phyloP scores from a whole-genome alignment of 2,888 invertebrate species.

The Cephonodes hylas region DNA sequence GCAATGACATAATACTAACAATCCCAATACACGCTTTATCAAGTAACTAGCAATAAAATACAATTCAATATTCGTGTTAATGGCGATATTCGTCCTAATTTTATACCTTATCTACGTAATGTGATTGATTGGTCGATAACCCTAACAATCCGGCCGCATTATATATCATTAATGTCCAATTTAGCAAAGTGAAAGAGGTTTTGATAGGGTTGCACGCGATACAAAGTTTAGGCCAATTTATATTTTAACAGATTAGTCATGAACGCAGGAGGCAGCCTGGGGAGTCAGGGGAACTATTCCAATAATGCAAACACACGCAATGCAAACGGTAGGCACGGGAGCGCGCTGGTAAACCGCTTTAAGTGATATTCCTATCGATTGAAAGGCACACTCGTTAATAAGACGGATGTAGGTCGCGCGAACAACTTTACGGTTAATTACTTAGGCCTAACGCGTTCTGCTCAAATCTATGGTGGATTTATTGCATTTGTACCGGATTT shows the following conservation, averaged over 20 bases:
- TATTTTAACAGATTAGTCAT: conserved; percentile 42
- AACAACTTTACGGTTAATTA: conserved; percentile 39
- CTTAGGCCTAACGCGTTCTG: conserved; percentile 37
- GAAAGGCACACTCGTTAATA: conserved; percentile 49
- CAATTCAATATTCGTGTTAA: not conserved
- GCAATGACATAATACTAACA: not conserved
- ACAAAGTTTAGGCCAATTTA: conserved; percentile 28
- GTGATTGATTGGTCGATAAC: conserved; percentile 29
- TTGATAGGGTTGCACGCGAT: conserved; percentile 31
- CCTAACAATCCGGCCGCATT: conserved; percentile 28
- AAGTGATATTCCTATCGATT: conserved; percentile 62
- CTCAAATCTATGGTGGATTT: conserved; percentile 25
- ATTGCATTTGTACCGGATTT: conserved; percentile 18
- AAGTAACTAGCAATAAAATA: not conserved
- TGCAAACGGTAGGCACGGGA: conserved; percentile 22
- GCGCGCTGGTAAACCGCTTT: conserved; percentile 30
- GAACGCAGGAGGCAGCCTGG: conserved; percentile 23
- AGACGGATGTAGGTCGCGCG: conserved; percentile 49
- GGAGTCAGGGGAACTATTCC: conserved; percentile 35
- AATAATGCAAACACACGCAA: conserved; percentile 46
- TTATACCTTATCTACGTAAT: conserved; percentile 2
- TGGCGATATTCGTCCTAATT: not conserved
- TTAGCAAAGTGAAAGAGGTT: conserved; percentile 31
- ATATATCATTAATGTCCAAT: conserved; percentile 31
- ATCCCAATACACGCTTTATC: not conserved